Percentiles rank a stretch among this genome's conserved stretches.
These are phyloP conservation scores for Drosophila paramelanica DNA, from an alignment of 2,888 invertebrate species.

Conservation along the genomic window DNA sequence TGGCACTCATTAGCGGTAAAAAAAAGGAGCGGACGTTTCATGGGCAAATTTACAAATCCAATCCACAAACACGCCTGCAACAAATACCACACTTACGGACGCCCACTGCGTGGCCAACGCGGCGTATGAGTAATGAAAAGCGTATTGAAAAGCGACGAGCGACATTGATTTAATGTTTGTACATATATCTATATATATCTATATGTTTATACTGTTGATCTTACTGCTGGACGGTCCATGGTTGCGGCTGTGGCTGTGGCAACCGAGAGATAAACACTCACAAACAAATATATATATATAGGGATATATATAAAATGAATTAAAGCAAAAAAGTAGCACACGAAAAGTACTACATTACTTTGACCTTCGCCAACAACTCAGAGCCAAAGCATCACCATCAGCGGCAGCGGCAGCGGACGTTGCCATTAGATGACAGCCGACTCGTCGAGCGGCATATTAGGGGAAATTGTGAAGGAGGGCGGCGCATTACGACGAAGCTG, in stretches of 20 bases:
- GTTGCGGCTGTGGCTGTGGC: constrained; percentile 41
- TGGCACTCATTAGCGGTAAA: constrained; percentile 14
- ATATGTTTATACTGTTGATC: constrained; percentile 6
- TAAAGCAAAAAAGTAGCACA: constrained; percentile 58
- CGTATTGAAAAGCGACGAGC: constrained; percentile 66
- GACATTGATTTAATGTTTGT: constrained; percentile 78
- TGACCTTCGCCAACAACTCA: constrained; percentile 64
- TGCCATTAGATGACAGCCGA: constrained; percentile 65
- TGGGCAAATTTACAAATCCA: constrained; percentile 47
- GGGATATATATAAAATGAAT: constrained; percentile 15
- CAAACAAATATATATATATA: constrained; percentile 20
- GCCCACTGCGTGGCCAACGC: constrained; percentile 50
- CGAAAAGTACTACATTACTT: constrained; percentile 53
- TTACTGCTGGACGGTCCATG: constrained; percentile 33
- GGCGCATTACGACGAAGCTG: constrained; percentile 22
- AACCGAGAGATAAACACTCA: constrained; percentile 44
- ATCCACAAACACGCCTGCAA: neutral
- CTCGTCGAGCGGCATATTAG: neutral
- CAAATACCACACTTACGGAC: constrained; percentile 17
- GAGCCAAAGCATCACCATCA: constrained; percentile 3
- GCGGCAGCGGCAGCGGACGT: constrained; percentile 45
- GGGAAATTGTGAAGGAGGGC: neutral
- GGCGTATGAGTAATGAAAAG: constrained; percentile 72
- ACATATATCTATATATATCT: constrained; percentile 13
- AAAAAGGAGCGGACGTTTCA: constrained; percentile 51